Percentiles rank a stretch among this genome's conserved stretches.
These are phyloP conservation scores for Sciaenops ocellatus DNA, from an alignment of 2,797 vertebrate genomes.

Conservation along the genomic window DNA sequence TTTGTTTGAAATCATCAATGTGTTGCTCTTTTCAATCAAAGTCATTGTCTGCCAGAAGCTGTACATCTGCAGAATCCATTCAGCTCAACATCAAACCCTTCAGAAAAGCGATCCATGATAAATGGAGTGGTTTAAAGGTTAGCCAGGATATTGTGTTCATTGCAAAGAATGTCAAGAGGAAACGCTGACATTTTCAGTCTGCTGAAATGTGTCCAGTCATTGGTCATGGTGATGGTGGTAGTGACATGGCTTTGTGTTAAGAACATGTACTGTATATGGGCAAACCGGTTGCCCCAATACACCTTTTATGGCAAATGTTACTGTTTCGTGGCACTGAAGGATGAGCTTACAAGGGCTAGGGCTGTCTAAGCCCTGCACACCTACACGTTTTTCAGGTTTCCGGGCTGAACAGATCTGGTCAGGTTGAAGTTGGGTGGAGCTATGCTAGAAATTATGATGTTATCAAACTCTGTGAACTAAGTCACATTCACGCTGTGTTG, in stretches of 20 bases:
- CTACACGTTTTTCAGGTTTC: no score
- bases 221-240: not conserved
- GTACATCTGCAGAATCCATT: not conserved
- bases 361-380: no score
- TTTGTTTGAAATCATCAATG: not conserved
- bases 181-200: constrained; percentile 13
- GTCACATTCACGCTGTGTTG: no score
- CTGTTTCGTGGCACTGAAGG: not conserved
- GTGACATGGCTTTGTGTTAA: not conserved
- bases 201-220: not conserved
- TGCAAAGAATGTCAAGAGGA: constrained; percentile 26
- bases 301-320: not conserved
- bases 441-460: no score
- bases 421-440: not conserved
- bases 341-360: not conserved
- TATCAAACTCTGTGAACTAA: no score
- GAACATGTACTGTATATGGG: not conserved
- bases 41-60: constrained; percentile 2
- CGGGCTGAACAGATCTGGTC: not conserved
- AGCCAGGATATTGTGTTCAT: not conserved
- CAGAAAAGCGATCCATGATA: not conserved
- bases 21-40: constrained; percentile 1
- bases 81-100: not conserved
- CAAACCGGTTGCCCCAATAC: not conserved
- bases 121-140: constrained; percentile 23